Evolutionary conservation across 2,113 vertebrate species (phyloP), one percentile per base, ranked within the genome.

Genomic region (Atrichornis clamosus): DNA sequence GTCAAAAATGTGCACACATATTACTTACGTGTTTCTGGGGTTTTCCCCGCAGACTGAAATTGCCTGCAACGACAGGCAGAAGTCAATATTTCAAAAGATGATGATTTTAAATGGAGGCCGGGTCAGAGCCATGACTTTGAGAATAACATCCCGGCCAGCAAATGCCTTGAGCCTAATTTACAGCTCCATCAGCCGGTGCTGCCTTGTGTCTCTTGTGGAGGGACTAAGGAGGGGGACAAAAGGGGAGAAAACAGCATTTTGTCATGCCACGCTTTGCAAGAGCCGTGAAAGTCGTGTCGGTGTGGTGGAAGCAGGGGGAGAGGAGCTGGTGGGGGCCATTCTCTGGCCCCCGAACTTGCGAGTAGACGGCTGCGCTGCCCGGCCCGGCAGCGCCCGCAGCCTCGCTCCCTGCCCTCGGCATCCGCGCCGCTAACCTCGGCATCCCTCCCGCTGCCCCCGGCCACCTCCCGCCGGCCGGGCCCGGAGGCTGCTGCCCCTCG

Each of bases 301-400:
- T 22, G 58, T 3, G 33, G 28, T 17, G 62, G 3, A 8, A 22
- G 13, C 0, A n/a, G 35, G 39, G 10, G 7, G 12, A 68, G 39
- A 46, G n/a, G 28, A 72, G 44, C 53, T 4, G 76, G 26, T 3
- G 41, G 15, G 0, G 0, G 33, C 8, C 19, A 47, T 15, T 58
- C 24, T 33, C 8, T 18, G 13, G 60, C 2, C 41, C 10, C 33
- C 2, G 2, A 41, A 18, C 1, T 4, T 3, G 32, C 9, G 2
- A 27, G 42, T 58, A 11, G 72, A 55, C 6, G 13, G 37, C 69
- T 3, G 3, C 16, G 1, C 64, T 30, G 28, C 80, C 52, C 7
- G 47, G n/a, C 13, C 17, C 4, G 4, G 44, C 55, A 35, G 60
- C 16, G 8, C 26, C 9, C 22, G 1, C 87, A 72, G 47, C 39